Conservation (phyloP, 2,888 invertebrate species). For the Leucania comma region DNA sequence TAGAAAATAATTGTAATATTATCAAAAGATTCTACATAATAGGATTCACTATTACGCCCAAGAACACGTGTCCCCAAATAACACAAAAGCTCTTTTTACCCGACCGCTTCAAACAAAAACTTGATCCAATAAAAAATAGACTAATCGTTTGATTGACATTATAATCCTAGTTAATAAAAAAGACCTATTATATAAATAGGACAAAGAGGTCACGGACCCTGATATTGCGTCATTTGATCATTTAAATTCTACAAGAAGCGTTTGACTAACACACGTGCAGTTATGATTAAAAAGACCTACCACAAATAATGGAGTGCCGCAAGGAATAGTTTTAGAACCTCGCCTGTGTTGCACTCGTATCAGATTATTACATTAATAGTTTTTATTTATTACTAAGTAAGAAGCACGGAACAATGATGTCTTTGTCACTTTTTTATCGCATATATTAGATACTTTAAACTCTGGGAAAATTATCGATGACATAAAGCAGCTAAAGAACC, state of each 20-base stretch:
- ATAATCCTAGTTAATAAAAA: constrained; percentile 57
- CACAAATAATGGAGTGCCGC: constrained; percentile 55
- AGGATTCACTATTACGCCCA: constrained; percentile 18
- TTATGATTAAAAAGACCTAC: constrained; percentile 55
- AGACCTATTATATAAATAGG: constrained; percentile 59
- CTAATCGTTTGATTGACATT: constrained; percentile 65
- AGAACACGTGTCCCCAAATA: constrained; percentile 50
- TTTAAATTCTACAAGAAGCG: constrained; percentile 60
- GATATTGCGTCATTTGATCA: constrained; percentile 54
- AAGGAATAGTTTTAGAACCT: constrained; percentile 45
- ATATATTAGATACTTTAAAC: neutral
- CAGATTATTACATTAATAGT: neutral
- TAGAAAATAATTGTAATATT: neutral
- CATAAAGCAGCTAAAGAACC: neutral
- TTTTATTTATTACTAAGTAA: neutral
- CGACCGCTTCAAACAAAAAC: constrained; percentile 48
- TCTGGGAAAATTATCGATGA: neutral
- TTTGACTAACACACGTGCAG: constrained; percentile 60
- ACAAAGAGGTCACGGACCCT: constrained; percentile 63
- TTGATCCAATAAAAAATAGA: constrained; percentile 44
- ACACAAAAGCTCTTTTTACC: constrained; percentile 46
- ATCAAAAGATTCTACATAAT: neutral
- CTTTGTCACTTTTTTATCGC: neutral
- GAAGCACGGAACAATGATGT: neutral
- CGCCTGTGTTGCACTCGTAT: neutral